Conservation (phyloP, 2,113 vertebrate species). For the Propithecus coquereli region DNA sequence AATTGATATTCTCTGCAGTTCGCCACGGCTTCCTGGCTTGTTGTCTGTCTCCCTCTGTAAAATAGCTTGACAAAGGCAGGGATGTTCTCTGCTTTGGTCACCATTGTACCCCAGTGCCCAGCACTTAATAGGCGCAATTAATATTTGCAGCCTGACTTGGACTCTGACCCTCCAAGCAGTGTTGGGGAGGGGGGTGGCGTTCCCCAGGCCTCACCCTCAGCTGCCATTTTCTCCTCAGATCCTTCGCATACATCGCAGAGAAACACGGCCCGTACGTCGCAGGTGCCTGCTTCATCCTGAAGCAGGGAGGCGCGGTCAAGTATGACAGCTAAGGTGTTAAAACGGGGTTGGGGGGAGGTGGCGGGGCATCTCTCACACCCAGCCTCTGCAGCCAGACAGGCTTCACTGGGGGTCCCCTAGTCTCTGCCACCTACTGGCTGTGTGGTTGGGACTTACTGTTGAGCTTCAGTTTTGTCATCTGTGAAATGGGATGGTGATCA, state of each 20-base stretch:
- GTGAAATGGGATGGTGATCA: neutral
- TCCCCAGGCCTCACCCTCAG: neutral
- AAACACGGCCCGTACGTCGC: constrained; percentile 77
- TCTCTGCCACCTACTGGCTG: neutral
- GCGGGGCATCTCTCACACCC: too few species aligned
- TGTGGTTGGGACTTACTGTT: neutral
- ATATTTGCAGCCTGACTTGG: neutral
- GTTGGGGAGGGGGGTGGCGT: neutral
- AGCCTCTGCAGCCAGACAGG: neutral
- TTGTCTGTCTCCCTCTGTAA: neutral
- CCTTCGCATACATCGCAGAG: constrained; percentile 51
- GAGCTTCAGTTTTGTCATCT: neutral
- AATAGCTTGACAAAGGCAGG: neutral
- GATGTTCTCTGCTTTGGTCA: neutral
- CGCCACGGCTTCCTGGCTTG: neutral
- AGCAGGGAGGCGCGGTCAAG: constrained; percentile 85
- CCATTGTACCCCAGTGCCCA: neutral
- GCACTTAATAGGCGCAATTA: neutral
- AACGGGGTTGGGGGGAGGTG: fast-evolving
- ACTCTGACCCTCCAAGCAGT: neutral
- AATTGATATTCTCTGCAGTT: neutral
- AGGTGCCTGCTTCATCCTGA: constrained; percentile 82
- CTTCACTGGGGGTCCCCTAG: neutral
- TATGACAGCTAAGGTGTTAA: constrained; percentile 52
- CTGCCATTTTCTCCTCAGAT: constrained; percentile 72